Base-by-base conservation (phyloP, 2,888 invertebrate species). In the Linnaemya tessellans region DNA sequence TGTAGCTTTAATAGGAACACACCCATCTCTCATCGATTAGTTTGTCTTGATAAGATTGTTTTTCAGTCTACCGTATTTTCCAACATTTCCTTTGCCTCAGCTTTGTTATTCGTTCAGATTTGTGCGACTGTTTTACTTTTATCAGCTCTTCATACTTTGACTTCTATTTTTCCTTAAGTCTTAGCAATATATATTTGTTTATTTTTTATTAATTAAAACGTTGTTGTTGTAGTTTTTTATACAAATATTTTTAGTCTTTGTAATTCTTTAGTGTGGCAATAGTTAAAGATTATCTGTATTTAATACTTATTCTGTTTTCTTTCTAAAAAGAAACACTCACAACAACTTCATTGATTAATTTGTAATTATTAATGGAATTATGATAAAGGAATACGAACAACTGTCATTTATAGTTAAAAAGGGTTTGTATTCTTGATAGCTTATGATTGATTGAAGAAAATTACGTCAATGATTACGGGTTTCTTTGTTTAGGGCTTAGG, bases 1-100 rank as follows among this genome's bases (percentile, higher is more conserved):
- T 74, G 38, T 49, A 51, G 64, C 35, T 41, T 64, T 79, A 46
- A 7, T 8, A 13, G 43, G 54, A 75, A 82, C 85, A 85, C 82
- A 82, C 85, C 85, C 85, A 82, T 85, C 79, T 81, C 79, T 82
- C 65, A 79, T 85, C 60, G 84, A 85, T 79, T 81, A 74, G 73
- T 85, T 74, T 38, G 64, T 22, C 41, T 30, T 82, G 82, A 75
- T 85, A 79, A 79, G 79, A 82, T 51, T 80, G 30, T 58, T 54
- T 41, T 46, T 56, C 43, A 73, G 25, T 73, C 68, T 81, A 78
- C 67, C 62, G 35, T 81, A 51, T 58, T 62, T 79, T 71, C 54
- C 30, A 54, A 73, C 18, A 71, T 80, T 80, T 80, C 46, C 65
- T 70, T 84, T 73, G 41, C 41, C 49, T 67, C 43, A 43, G n/a